Conservation (phyloP, 2,888 invertebrate genomes). For the Hypomecis atomaria region DNA sequence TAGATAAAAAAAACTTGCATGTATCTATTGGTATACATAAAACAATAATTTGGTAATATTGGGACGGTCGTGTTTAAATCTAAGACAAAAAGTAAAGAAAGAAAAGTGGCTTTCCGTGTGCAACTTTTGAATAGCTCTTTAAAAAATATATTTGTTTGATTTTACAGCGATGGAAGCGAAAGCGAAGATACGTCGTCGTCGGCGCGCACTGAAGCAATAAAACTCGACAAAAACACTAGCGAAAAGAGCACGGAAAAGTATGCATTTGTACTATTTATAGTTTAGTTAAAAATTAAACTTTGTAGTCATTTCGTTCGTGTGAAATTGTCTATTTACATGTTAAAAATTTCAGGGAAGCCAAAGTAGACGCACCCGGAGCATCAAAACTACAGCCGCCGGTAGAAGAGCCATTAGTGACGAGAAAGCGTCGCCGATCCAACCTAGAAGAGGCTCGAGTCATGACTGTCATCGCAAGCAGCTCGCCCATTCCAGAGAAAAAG, state of each 20-base stretch:
- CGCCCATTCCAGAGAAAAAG: conserved; percentile 53
- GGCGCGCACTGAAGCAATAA: conserved; percentile 47
- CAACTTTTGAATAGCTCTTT: too few relatives aligned
- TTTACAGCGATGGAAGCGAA: conserved; percentile 67
- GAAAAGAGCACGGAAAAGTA: conserved; percentile 52
- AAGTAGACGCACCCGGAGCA: conserved; percentile 6
- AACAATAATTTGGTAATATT: too few relatives aligned
- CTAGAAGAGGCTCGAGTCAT: conserved; percentile 62
- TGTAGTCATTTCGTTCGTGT: not conserved
- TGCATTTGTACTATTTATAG: conserved; percentile 8
- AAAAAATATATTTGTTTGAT: conserved; percentile 1
- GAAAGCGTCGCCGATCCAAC: conserved; percentile 71
- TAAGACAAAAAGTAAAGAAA: too few relatives aligned
- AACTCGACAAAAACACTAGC: conserved; percentile 26
- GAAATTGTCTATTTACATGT: too few relatives aligned
- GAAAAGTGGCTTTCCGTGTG: not conserved
- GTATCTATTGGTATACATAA: too few relatives aligned
- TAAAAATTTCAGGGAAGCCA: conserved; percentile 16
- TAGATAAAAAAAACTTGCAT: too few relatives aligned
- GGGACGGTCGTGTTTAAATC: too few relatives aligned
- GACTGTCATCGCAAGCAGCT: conserved; percentile 56
- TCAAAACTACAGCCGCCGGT: not conserved
- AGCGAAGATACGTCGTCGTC: conserved; percentile 53
- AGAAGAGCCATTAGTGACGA: conserved; percentile 45
- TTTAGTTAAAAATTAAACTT: not conserved